Evolutionary conservation across 2,888 invertebrate species (phyloP).

Genomic region (Bembecia ichneumoniformis): DNA sequence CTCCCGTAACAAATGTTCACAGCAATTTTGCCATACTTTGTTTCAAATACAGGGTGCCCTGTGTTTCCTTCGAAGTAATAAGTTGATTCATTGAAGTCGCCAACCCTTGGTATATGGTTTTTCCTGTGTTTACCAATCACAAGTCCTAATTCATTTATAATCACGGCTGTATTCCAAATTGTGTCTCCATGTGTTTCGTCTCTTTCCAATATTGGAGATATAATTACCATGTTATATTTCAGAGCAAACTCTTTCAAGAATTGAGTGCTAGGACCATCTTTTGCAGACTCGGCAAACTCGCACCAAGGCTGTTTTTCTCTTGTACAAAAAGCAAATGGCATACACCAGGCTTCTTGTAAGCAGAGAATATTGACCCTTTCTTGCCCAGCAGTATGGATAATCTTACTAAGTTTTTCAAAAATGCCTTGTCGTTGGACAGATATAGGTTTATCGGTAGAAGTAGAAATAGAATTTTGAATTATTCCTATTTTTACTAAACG

Average conservation of each 20-base stretch:
- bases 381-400: conserved; percentile 83
- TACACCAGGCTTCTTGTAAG: conserved; percentile 98
- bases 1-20: conserved; percentile 98
- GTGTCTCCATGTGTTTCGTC: conserved; percentile 89
- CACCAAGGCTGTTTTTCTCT: conserved; percentile 97
- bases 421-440: conserved; percentile 83
- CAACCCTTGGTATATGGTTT: conserved; percentile 98
- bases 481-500: conserved; percentile 85
- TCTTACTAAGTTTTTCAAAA: conserved; percentile 78
- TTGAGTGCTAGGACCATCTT: conserved; percentile 86
- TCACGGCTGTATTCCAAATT: conserved; percentile 96
- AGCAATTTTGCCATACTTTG: conserved; percentile 89
- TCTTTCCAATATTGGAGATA: conserved; percentile 95
- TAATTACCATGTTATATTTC: conserved; percentile 91
- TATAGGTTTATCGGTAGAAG: conserved; percentile 82
- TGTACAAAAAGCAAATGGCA: conserved; percentile 99
- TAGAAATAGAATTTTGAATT: conserved; percentile 88
- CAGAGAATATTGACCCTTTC: conserved; percentile 92
- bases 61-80: conserved; percentile 97
- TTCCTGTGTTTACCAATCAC: conserved; percentile 96
- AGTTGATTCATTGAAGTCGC: conserved; percentile 98
- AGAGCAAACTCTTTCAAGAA: conserved; percentile 84
- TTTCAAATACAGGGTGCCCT: conserved; percentile 95
- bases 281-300: conserved; percentile 94
- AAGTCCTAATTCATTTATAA: conserved; percentile 88